Conservation (phyloP, 2,888 invertebrate genomes). For the Ectemnius lituratus region DNA sequence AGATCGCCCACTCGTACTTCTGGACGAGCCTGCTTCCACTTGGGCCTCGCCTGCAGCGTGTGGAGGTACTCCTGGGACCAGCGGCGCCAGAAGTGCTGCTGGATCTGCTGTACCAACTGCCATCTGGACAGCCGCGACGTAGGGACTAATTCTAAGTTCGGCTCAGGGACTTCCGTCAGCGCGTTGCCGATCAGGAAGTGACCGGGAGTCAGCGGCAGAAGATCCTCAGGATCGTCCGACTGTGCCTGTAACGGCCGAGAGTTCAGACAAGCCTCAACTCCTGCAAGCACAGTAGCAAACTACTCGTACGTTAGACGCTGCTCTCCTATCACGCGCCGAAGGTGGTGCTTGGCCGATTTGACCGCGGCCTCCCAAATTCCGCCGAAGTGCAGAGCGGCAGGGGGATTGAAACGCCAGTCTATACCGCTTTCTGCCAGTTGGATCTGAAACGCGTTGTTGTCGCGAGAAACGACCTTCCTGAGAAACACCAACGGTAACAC, state of each 20-base stretch:
- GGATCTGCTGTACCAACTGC: neutral
- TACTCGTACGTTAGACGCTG: neutral
- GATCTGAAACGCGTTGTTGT: too few species aligned
- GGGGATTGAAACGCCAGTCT: conserved; percentile 1
- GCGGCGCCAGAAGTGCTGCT: conserved; percentile 1
- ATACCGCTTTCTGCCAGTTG: neutral
- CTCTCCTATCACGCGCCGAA: neutral
- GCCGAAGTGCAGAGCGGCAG: neutral
- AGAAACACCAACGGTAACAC: too few species aligned
- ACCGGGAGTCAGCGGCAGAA: neutral
- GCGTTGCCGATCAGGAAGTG: conserved; percentile 5
- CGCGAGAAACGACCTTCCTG: too few species aligned
- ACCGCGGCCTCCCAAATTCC: conserved; percentile 2
- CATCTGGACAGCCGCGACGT: neutral
- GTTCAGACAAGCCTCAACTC: neutral
- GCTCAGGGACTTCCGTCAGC: neutral
- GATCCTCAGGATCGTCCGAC: neutral
- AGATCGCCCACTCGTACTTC: neutral
- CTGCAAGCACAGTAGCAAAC: neutral
- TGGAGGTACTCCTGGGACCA: conserved; percentile 1
- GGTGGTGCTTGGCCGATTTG: conserved; percentile 10
- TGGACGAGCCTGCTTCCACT: neutral
- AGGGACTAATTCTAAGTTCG: neutral
- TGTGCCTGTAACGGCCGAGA: neutral
- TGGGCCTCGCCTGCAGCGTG: neutral